Percentiles rank a stretch among this genome's conserved stretches.
phyloP scores from a whole-genome alignment of 2,113 vertebrate genomes.

The Macroglossus sobrinus region DNA sequence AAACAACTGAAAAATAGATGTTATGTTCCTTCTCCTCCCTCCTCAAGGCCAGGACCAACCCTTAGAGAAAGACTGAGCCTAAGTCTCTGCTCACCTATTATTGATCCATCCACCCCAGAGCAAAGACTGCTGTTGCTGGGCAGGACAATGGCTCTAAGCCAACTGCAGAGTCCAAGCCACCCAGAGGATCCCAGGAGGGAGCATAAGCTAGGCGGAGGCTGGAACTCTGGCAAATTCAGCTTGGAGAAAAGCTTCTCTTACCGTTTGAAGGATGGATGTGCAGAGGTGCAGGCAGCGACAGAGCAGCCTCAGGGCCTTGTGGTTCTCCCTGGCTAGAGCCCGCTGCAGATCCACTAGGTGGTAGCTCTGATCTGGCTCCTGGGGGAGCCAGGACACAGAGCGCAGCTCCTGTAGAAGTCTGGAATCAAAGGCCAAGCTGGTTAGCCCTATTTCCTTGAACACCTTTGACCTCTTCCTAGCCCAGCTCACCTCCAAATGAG shows the following conservation, averaged over 20 bases:
- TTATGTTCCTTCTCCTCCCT: neutral
- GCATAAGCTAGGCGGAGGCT: neutral
- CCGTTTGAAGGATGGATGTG: slow-evolving; percentile 75
- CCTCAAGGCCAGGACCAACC: neutral
- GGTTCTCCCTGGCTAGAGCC: slow-evolving; percentile 62
- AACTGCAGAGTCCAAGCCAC: neutral
- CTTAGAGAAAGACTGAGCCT: neutral
- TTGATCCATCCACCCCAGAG: neutral
- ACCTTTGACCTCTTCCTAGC: neutral
- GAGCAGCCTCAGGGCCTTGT: slow-evolving; percentile 70
- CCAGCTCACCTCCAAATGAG: neutral
- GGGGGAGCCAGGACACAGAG: slow-evolving; percentile 80
- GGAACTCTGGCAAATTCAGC: neutral
- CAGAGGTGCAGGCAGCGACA: slow-evolving; percentile 76
- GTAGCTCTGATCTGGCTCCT: slow-evolving; percentile 70
- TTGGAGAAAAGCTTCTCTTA: slow-evolving; percentile 66
- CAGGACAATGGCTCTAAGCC: neutral
- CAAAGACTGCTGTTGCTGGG: neutral
- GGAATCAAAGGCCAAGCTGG: neutral
- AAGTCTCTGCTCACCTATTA: neutral
- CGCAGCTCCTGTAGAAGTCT: slow-evolving; percentile 85
- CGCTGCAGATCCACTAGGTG: slow-evolving; percentile 80
- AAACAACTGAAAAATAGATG: neutral
- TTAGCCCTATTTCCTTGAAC: neutral
- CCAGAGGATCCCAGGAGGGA: neutral